Conservation (phyloP, 2,888 invertebrate genomes). For the Leucoma salicis region DNA sequence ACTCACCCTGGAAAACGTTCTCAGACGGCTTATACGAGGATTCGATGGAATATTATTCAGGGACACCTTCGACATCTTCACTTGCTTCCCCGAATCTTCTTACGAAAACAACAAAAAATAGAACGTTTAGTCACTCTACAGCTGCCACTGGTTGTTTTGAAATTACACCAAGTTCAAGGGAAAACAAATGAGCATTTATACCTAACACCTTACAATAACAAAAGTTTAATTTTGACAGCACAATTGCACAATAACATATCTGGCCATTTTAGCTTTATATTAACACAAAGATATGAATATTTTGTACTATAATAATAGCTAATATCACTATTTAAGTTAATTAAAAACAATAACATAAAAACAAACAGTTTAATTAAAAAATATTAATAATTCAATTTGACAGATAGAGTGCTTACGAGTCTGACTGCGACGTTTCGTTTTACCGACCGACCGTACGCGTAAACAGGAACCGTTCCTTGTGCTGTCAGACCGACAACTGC, state of each 20-base stretch:
- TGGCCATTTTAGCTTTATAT: constrained; percentile 17
- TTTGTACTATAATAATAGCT: constrained; percentile 7
- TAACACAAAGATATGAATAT: constrained; percentile 4
- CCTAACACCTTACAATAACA: constrained; percentile 45
- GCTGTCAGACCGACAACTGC: constrained; percentile 69
- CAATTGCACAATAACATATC: constrained; percentile 54
- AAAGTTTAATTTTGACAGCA: constrained; percentile 56
- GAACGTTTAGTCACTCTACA: constrained; percentile 49
- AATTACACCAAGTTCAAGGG: constrained; percentile 53
- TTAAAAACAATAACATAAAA: constrained; percentile 5
- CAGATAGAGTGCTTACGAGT: constrained; percentile 38
- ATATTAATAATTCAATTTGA: constrained; percentile 33
- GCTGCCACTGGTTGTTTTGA: constrained; percentile 46
- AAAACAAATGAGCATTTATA: constrained; percentile 50
- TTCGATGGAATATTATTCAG: constrained; percentile 76
- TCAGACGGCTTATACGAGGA: constrained; percentile 69
- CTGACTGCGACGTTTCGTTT: constrained; percentile 61
- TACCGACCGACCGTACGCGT: constrained; percentile 37
- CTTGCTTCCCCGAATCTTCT: constrained; percentile 33
- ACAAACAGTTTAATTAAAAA: constrained; percentile 7
- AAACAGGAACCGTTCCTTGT: constrained; percentile 46
- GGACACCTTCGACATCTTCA: constrained; percentile 74
- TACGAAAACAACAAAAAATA: constrained; percentile 51
- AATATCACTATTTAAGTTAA: constrained; percentile 8
- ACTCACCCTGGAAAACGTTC: constrained; percentile 77